phyloP scores from a whole-genome alignment of 2,888 invertebrate species.

The Eudemis profundana region DNA sequence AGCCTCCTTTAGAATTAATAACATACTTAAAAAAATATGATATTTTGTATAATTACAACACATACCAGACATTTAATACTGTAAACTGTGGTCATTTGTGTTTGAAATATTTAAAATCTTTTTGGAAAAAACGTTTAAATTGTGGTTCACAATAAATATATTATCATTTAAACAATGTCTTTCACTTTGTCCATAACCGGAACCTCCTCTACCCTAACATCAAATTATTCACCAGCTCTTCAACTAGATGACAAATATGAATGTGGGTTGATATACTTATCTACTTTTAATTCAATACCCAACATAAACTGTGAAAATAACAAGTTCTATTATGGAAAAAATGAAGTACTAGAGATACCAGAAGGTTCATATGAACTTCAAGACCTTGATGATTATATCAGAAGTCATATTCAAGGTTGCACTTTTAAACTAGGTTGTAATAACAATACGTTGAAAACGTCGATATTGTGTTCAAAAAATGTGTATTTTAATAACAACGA shows the following conservation, averaged over 20 bases:
- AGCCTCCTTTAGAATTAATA: background rate
- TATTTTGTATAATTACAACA: slow-evolving; percentile 7
- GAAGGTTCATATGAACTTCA: background rate
- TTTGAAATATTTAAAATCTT: background rate
- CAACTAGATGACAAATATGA: slow-evolving; percentile 35
- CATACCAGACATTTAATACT: background rate
- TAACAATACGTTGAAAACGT: background rate
- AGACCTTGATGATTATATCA: background rate
- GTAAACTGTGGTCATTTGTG: slow-evolving; percentile 16
- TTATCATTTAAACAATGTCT: slow-evolving; percentile 8
- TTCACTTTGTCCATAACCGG: slow-evolving; percentile 5
- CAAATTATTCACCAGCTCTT: slow-evolving; percentile 10
- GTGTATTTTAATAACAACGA: background rate
- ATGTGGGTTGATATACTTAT: slow-evolving; percentile 42
- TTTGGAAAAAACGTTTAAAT: slow-evolving; percentile 2
- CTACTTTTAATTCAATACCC: slow-evolving; percentile 31
- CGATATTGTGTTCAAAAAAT: background rate
- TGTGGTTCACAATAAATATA: background rate
- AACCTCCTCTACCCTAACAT: background rate
- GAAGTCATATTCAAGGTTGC: background rate
- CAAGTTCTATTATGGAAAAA: background rate
- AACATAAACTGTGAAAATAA: slow-evolving; percentile 30
- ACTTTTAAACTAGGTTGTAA: background rate
- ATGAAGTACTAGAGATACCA: background rate
- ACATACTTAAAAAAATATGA: background rate